Percentiles rank a stretch among this genome's conserved stretches.
Conservation (phyloP, 2,113 vertebrate species). For the Microcebus griseorufus region DNA sequence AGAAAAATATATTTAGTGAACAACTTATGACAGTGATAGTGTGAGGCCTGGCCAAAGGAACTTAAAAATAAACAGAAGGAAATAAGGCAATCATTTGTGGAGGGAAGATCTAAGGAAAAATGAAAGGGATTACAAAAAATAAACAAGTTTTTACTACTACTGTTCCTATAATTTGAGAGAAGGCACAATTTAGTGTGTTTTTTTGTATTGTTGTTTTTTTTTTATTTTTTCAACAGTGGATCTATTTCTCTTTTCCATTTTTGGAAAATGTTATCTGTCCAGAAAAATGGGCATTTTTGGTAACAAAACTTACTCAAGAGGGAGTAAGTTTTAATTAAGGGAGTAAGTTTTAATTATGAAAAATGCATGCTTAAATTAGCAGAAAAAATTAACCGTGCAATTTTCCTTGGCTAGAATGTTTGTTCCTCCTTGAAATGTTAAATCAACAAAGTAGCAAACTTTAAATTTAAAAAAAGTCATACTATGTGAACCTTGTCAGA, state of each 20-base stretch:
- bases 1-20: slow-evolving; percentile 4
- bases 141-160: background rate
- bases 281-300: slow-evolving; percentile 31
- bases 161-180: slow-evolving; percentile 35
- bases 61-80: background rate
- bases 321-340: background rate
- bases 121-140: too few relatives aligned
- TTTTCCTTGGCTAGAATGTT: slow-evolving; percentile 44
- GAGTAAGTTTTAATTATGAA: background rate
- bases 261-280: slow-evolving; percentile 43
- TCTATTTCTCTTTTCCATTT: background rate
- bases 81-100: background rate
- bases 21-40: background rate
- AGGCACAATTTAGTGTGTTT: slow-evolving; percentile 78
- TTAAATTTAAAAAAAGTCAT: slow-evolving; percentile 18
- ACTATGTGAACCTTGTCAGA: slow-evolving; percentile 53
- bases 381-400: background rate
- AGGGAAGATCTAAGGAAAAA: background rate
- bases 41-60: background rate
- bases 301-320: slow-evolving; percentile 46
- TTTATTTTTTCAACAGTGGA: background rate
- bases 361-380: slow-evolving; percentile 29
- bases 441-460: slow-evolving; percentile 29
- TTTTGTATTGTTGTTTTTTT: background rate
- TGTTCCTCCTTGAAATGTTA: slow-evolving; percentile 47